Evolutionary conservation across 2,113 vertebrate species (phyloP).

Genomic region (Trematocara stigmaticum): DNA sequence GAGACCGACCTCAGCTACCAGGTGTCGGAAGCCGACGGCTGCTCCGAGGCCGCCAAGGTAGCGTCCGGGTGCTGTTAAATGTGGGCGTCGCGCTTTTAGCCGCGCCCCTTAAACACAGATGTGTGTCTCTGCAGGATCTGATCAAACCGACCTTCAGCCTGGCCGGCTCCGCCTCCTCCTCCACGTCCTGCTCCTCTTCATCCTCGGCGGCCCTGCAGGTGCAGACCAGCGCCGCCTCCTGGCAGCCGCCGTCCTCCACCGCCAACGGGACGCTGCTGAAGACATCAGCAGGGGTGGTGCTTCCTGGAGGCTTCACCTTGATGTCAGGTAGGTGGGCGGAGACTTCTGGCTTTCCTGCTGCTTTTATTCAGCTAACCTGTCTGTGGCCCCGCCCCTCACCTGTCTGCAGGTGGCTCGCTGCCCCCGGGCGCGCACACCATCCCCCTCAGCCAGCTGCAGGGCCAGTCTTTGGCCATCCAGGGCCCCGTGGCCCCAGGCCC

Average conservation of each 20-base stretch:
- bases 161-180: conserved; percentile 57
- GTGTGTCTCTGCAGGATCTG: conserved; percentile 70
- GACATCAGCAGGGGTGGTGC: conserved; percentile 82
- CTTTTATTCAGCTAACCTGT: background rate
- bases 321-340: conserved; percentile 80
- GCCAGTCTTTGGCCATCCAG: conserved; percentile 47
- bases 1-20: conserved; percentile 96
- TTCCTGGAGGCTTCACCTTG: conserved; percentile 87
- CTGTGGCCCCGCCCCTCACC: conserved; percentile 1
- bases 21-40: conserved; percentile 88
- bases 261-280: conserved; percentile 89
- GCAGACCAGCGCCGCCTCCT: conserved; percentile 81
- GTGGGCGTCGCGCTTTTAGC: rapidly evolving
- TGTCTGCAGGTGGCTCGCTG: conserved; percentile 66
- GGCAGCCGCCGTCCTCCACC: conserved; percentile 81
- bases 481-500: conserved; percentile 55
- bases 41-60: conserved; percentile 87
- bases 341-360: background rate
- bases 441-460: conserved; percentile 74
- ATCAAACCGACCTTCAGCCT: conserved; percentile 82
- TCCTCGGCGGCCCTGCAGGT: background rate
- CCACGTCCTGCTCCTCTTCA: conserved; percentile 64
- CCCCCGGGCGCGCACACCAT: conserved; percentile 69
- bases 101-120: background rate
- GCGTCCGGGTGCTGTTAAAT: background rate